Evolutionary conservation across 2,797 vertebrate species (phyloP).

Genomic region (Borostomias antarcticus): DNA sequence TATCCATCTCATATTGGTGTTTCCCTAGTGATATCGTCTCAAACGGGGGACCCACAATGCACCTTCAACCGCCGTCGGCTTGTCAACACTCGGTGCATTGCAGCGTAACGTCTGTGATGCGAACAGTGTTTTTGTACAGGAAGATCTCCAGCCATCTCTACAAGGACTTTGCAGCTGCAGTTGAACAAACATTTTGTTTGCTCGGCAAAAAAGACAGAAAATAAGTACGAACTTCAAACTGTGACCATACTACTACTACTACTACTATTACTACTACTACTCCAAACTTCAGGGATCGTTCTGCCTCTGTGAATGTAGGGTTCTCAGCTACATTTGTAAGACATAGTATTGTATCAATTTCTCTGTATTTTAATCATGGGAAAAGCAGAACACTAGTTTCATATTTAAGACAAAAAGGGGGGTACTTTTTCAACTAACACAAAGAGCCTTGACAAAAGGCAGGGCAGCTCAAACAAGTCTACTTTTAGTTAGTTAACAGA

Average conservation of each 20-base stretch:
- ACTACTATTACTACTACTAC: conserved; percentile 74
- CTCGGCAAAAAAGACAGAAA: conserved; percentile 74
- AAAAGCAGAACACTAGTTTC: conserved; percentile 98
- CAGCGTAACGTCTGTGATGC: conserved; percentile 86
- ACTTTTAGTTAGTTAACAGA: conserved; percentile 83
- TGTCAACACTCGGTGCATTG: conserved; percentile 78
- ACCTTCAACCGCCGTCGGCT: conserved; percentile 73
- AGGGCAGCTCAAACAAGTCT: conserved; percentile 84
- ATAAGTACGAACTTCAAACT: conserved; percentile 84
- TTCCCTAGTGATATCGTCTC: conserved; percentile 68
- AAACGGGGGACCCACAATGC: conserved; percentile 74
- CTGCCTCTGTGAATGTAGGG: conserved; percentile 81
- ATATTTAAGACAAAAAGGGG: conserved; percentile 88
- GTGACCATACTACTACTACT: conserved; percentile 85
- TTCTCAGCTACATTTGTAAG: conserved; percentile 90
- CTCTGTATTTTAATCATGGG: conserved; percentile 94
- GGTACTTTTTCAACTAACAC: conserved; percentile 81
- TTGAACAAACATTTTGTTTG: conserved; percentile 67
- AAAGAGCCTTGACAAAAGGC: conserved; percentile 80
- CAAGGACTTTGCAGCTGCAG: conserved; percentile 68
- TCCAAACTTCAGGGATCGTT: conserved; percentile 94
- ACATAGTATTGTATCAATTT: conserved; percentile 96
- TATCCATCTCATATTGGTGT: conserved; percentile 59
- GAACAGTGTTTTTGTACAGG: conserved; percentile 77
- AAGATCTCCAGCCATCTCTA: conserved; percentile 73